Conservation (phyloP, 2,888 invertebrate genomes). For the Oithona nana region DNA sequence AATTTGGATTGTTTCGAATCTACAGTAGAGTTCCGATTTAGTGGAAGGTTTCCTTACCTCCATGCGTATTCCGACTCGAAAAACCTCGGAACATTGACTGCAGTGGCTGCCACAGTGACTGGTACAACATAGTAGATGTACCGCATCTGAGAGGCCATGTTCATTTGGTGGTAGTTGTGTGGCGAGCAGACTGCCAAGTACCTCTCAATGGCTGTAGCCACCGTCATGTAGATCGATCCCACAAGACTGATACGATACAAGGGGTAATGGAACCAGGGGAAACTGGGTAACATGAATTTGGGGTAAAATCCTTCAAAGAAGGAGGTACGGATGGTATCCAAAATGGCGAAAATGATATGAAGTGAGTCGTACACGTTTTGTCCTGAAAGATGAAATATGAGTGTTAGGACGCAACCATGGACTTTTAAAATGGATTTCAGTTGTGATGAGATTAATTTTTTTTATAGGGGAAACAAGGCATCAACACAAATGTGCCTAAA, state of each 20-base stretch:
- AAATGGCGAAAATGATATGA: constrained; percentile 1
- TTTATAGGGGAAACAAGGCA: too few species aligned
- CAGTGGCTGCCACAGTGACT: not conserved
- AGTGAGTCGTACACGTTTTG: not conserved
- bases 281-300: not conserved
- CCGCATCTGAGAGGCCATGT: not conserved
- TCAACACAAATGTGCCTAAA: too few species aligned
- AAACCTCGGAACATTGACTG: constrained; percentile 6
- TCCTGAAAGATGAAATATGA: not conserved
- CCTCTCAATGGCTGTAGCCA: not conserved
- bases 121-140: not conserved
- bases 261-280: constrained; percentile 5
- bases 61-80: not conserved
- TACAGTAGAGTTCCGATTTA: too few species aligned
- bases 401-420: too few species aligned
- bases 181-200: constrained; percentile 10
- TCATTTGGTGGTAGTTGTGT: constrained; percentile 1
- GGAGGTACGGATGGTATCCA: not conserved
- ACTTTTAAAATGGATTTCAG: too few species aligned
- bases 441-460: too few species aligned
- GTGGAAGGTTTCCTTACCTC: too few species aligned
- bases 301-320: not conserved
- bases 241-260: not conserved
- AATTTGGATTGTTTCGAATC: too few species aligned
- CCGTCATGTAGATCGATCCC: constrained; percentile 4